Evolutionary conservation across 2,797 vertebrate species (phyloP).

Genomic region (Enteromius treurensis): DNA sequence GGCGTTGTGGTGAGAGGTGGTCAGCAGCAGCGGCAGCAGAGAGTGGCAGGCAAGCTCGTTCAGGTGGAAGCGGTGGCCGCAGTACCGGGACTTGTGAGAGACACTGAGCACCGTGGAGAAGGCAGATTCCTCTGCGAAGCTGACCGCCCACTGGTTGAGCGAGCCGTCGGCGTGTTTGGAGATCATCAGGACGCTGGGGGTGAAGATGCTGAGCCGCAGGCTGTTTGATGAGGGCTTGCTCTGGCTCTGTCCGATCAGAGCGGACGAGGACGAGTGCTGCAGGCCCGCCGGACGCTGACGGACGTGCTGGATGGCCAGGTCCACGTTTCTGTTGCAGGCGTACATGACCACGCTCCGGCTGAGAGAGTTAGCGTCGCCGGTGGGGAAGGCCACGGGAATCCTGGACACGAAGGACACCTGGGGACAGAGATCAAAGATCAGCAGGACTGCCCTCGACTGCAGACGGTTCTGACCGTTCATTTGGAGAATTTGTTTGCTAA

Average conservation of each 20-base stretch:
- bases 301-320: slow-evolving; percentile 93
- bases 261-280: slow-evolving; percentile 85
- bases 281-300: slow-evolving; percentile 87
- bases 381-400: slow-evolving; percentile 96
- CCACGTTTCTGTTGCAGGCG: slow-evolving; percentile 96
- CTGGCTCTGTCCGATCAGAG: slow-evolving; percentile 88
- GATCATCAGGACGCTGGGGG: slow-evolving; percentile 97
- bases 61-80: slow-evolving; percentile 98
- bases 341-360: slow-evolving; percentile 98
- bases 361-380: slow-evolving; percentile 94
- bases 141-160: slow-evolving; percentile 96
- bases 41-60: slow-evolving; percentile 98
- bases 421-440: slow-evolving; percentile 32
- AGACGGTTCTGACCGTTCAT: too few species aligned
- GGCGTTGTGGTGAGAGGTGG: slow-evolving; percentile 97
- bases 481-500: too few species aligned
- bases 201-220: slow-evolving; percentile 95
- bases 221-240: slow-evolving; percentile 83
- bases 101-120: slow-evolving; percentile 97
- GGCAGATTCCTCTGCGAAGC: slow-evolving; percentile 95
- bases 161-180: slow-evolving; percentile 97
- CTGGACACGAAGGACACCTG: slow-evolving; percentile 98
- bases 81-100: slow-evolving; percentile 96
- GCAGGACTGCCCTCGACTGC: not conserved
- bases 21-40: slow-evolving; percentile 92